A percentile compares a stretch with the other conserved stretches of the same genome.
Evolutionary conservation across 2,797 vertebrate species (phyloP).

Genomic region (Oryzias sinensis): DNA sequence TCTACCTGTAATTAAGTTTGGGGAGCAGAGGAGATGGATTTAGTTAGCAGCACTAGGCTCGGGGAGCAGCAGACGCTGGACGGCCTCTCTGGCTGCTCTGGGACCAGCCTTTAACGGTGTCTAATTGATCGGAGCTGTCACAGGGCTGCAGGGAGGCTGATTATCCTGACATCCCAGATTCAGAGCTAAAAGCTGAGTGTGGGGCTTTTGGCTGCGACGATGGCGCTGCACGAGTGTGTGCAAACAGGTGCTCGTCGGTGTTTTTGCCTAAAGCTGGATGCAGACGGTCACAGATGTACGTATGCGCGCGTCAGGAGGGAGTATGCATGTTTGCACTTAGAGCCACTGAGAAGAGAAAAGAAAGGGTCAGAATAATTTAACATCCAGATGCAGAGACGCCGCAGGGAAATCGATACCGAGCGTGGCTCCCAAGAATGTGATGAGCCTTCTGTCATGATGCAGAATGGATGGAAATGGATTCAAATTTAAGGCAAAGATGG

Average conservation of each 20-base stretch:
- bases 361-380: constrained; percentile 57
- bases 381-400: constrained; percentile 57
- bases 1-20: constrained; percentile 75
- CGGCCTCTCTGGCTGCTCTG: constrained; percentile 64
- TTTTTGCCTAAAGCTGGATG: constrained; percentile 13
- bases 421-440: constrained; percentile 48
- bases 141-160: constrained; percentile 52
- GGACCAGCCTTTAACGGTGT: constrained; percentile 64
- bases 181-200: constrained; percentile 19
- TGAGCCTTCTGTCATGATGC: constrained; percentile 49
- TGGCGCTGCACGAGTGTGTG: constrained; percentile 8
- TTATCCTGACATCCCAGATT: constrained; percentile 55
- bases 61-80: constrained; percentile 59
- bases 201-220: constrained; percentile 27
- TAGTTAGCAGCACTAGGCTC: constrained; percentile 57
- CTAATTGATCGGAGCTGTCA: constrained; percentile 74
- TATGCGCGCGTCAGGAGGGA: not conserved
- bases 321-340: constrained; percentile 32
- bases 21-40: constrained; percentile 64
- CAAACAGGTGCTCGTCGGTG: constrained; percentile 18
- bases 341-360: constrained; percentile 22
- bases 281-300: constrained; percentile 16
- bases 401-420: constrained; percentile 52
- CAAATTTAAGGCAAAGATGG: constrained; percentile 56
- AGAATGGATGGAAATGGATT: constrained; percentile 40